Base-by-base conservation (phyloP, 1,140 invertebrate species). In the Parasteatoda tepidariorum region DNA sequence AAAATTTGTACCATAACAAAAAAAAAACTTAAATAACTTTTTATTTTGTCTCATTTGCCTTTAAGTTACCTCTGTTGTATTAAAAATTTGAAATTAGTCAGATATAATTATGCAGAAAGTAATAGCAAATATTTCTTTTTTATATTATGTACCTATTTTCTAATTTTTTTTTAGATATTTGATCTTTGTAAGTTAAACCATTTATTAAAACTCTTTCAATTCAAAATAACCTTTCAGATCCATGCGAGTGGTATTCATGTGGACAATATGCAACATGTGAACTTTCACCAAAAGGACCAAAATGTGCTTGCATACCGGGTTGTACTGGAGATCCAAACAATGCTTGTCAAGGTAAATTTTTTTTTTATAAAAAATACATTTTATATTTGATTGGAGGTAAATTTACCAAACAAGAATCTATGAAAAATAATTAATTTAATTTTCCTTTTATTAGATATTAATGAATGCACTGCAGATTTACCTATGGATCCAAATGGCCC, bases 371-470 rank as follows among this genome's bases (percentile, higher is more conserved):
- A 3, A 83, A 7, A 82, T 48, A 62, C 13, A 33, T 9, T 55
- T 31, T 31, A 76, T 13, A 31, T 28, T 34, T n/a, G 62, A 48
- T 48, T 48, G 18, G 1, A 41, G 5, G 38, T 5, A n/a, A 48
- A 18, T 48, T 9, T 54, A 18, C 48, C 2, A 15, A 61, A 73
- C n/a, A 48, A 48, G 18, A 48, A 13, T 13, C 4, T 13, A 1
- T 48, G 9, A 48, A 13, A 18, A 48, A n/a, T n/a, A 26, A n/a
- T 59, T 59, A 59, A 59, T n/a, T 22, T 6, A 7, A 41, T n/a
- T n/a, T 68, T 61, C 61, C 59, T 61, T 61, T 97, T 95, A 88
- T 90, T 93, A 0, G 95, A 97, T 88, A 93, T 95, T 61, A 94
- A 97, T 87, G 95, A 97, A 89, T 94, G 93, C 87, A 89, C 90